Conservation (phyloP, 2,113 vertebrate genomes). For the Bubo blakistoni region DNA sequence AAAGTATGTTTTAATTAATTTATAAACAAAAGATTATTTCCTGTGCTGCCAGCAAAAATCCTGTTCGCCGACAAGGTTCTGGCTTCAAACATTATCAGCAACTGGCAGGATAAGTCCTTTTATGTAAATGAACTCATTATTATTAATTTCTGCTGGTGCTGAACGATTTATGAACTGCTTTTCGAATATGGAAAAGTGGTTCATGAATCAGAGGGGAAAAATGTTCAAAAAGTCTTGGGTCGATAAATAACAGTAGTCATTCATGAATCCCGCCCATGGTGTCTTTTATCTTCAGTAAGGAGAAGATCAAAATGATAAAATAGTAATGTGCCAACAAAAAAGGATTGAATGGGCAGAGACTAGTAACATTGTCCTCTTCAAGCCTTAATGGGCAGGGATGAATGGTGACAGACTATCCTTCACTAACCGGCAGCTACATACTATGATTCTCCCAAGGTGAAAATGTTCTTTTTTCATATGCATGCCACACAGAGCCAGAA, state of each 20-base stretch:
- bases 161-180: constrained; percentile 78
- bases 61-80: constrained; percentile 40
- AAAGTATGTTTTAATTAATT: constrained; percentile 42
- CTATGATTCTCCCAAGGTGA: neutral
- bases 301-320: constrained; percentile 61
- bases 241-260: constrained; percentile 77
- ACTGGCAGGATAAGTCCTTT: constrained; percentile 74
- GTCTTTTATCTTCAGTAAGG: constrained; percentile 71
- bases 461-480: neutral
- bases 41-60: constrained; percentile 49
- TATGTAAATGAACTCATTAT: constrained; percentile 79
- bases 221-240: constrained; percentile 74
- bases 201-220: constrained; percentile 76
- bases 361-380: constrained; percentile 5
- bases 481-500: neutral
- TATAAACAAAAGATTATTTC: constrained; percentile 47
- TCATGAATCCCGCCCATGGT: constrained; percentile 70
- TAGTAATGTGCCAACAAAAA: constrained; percentile 16
- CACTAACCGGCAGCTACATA: neutral
- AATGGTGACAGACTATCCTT: constrained; percentile 7
- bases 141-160: constrained; percentile 77
- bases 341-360: constrained; percentile 17
- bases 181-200: constrained; percentile 73
- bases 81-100: constrained; percentile 66
- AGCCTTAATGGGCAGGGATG: constrained; percentile 33